These are phyloP conservation scores for Dicentrarchus labrax DNA, from an alignment of 2,113 vertebrate genomes.

Conservation along the genomic window DNA sequence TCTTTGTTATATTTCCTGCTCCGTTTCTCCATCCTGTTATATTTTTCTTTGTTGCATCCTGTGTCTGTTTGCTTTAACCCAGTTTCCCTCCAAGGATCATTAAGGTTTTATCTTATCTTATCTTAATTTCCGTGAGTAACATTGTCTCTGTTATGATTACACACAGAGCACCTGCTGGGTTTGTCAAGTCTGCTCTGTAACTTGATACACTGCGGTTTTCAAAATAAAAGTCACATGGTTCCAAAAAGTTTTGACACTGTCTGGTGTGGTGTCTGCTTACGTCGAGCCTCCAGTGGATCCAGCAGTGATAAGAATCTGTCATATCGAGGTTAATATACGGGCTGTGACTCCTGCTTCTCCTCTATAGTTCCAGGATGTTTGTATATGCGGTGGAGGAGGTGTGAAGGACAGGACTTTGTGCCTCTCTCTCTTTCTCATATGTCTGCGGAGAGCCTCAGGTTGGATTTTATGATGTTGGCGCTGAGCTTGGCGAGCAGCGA, in stretches of 20 bases:
- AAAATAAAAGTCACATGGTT: slow-evolving; percentile 33
- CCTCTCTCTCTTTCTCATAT: background rate
- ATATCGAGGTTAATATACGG: background rate
- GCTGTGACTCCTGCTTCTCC: slow-evolving; percentile 10
- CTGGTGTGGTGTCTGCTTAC: background rate
- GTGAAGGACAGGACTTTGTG: slow-evolving; percentile 15
- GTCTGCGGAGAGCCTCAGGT: background rate
- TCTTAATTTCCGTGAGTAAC: slow-evolving; percentile 45
- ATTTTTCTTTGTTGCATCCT: background rate
- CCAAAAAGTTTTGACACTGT: background rate
- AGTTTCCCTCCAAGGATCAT: slow-evolving; percentile 34
- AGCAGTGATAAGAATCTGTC: slow-evolving; percentile 10
- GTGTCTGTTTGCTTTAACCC: slow-evolving; percentile 33
- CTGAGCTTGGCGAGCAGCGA: background rate
- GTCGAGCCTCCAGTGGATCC: background rate
- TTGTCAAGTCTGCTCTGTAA: slow-evolving; percentile 4
- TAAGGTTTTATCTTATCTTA: slow-evolving; percentile 44
- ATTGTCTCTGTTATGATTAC: slow-evolving; percentile 58
- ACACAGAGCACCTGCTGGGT: slow-evolving; percentile 42
- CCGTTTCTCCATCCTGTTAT: background rate
- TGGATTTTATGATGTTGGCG: background rate
- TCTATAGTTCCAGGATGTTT: slow-evolving; percentile 51
- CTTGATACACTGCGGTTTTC: background rate
- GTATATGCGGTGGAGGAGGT: slow-evolving; percentile 19
- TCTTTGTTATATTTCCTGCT: background rate